Evolutionary conservation across 2,888 invertebrate species (phyloP), one percentile per base, ranked within the genome.

Genomic region (Ophion obscuratus): DNA sequence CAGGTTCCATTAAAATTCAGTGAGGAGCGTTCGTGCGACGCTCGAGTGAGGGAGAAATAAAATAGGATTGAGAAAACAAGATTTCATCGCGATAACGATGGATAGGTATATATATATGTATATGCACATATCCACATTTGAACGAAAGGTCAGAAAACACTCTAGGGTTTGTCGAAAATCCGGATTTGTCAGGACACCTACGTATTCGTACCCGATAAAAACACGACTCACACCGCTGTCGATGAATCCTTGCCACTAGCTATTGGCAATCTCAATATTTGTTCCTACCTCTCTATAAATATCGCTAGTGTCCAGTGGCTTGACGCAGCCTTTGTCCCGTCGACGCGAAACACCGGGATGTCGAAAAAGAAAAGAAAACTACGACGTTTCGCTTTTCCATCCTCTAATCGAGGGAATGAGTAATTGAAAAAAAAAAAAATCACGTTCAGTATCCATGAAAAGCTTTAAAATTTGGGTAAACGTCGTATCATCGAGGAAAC

Each of bases 251-350:
- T 44, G 73, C 83, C 85, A 76, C 82, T 85, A 66, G 75, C 83
- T 73, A 83, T 85, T 80, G 76, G 76, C 85, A 83, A 83, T 78
- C 68, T 74, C 68, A 86, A 86, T 86, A 86, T 86, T 86, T 86
- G 80, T 74, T 83, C 77, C 64, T 40, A 81, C 77, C 83, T 81
- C 80, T 85, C 76, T 81, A 83, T 83, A 83, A 86, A 86, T 86
- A 86, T 81, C 77, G 77, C 86, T 86, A 57, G 77, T 77, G 68
- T 81, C 83, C 83, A 77, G 61, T 36, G 73, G 67, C 27, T 68
- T 57, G 76, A 62, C 74, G 81, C 78, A 81, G 61, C 71, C 79
- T 73, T 80, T 68, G 14, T 77, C 68, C 67, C 61, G 74, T 74
- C 83, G 77, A 77, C 80, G 75, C 24, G 17, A 31, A 11, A 57